These are phyloP conservation scores for Cygnus olor DNA, from an alignment of 2,797 vertebrate species.

Conservation along the genomic window DNA sequence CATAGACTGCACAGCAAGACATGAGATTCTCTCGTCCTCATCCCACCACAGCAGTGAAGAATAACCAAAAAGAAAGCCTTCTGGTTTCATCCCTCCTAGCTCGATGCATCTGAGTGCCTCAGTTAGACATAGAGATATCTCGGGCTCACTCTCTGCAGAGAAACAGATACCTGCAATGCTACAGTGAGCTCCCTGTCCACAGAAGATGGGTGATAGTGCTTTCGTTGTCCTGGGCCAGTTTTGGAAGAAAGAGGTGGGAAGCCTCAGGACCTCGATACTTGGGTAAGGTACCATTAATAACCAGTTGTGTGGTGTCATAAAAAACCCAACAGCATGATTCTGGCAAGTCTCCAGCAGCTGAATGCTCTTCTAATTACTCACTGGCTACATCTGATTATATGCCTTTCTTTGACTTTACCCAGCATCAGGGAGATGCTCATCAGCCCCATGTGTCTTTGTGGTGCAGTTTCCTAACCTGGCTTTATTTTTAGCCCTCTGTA, in stretches of 20 bases:
- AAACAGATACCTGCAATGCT: not conserved
- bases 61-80: not conserved
- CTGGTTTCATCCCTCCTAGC: not conserved
- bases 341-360: not conserved
- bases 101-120: not conserved
- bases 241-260: not conserved
- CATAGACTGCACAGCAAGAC: not conserved
- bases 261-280: not conserved
- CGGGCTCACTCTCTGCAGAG: not conserved
- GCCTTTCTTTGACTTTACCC: not conserved
- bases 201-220: not conserved
- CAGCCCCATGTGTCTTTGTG: not conserved
- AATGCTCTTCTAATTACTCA: not conserved
- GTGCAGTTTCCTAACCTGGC: not conserved
- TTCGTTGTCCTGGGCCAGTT: not conserved
- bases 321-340: not conserved
- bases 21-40: not conserved
- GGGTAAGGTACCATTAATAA: not conserved
- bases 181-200: not conserved
- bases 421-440: not conserved
- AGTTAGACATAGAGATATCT: not conserved
- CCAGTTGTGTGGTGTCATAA: not conserved
- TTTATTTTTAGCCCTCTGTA: not conserved
- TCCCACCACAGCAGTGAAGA: not conserved
- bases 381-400: not conserved